Percentiles rank a stretch among this genome's conserved stretches.
phyloP scores from a whole-genome alignment of 2,797 vertebrate genomes.

The Lacerta viridis region DNA sequence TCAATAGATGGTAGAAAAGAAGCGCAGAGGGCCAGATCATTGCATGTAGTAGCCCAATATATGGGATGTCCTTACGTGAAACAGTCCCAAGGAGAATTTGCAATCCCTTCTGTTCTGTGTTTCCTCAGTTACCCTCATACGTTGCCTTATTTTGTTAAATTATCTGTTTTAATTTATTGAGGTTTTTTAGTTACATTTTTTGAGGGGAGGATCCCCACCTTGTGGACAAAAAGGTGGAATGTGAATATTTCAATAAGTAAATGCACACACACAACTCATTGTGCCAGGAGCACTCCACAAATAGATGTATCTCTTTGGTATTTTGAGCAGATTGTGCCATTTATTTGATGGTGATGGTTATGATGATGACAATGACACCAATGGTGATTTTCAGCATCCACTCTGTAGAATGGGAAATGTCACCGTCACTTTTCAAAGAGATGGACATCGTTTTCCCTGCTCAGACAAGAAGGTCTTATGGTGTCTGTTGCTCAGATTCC shows the following conservation, averaged over 20 bases:
- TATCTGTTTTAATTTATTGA: not conserved
- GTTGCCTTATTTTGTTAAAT: not conserved
- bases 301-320: constrained; percentile 17
- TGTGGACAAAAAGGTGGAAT: not conserved
- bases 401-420: too few species aligned
- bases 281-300: not conserved
- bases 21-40: not conserved
- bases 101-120: not conserved
- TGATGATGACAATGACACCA: not conserved
- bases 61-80: not conserved
- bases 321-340: not conserved
- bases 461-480: constrained; percentile 33
- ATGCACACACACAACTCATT: not conserved
- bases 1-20: not conserved
- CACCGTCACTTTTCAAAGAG: not conserved
- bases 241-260: not conserved
- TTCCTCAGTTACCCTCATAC: not conserved
- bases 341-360: not conserved
- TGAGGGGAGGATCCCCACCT: not conserved
- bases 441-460: not conserved
- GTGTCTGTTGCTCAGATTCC: constrained; percentile 14
- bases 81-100: not conserved
- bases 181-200: not conserved
- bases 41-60: not conserved
- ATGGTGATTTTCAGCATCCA: too few species aligned